Percentiles rank a stretch among this genome's conserved stretches.
Evolutionary conservation across 35 echinoderm and acorn worm species (phyloP).

Genomic region (Apostichopus japonicus): DNA sequence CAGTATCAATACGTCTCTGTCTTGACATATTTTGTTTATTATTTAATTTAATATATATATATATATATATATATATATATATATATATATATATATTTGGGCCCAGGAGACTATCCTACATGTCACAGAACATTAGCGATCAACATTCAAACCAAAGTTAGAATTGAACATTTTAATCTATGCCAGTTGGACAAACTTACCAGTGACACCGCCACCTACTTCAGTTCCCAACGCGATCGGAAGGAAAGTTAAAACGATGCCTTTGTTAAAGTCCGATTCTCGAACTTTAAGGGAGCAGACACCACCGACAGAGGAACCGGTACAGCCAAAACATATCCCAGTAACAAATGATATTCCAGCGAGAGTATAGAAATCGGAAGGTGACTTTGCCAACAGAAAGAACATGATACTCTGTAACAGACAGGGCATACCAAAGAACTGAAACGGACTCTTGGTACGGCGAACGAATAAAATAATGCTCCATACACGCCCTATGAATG

Average conservation of each 20-base stretch:
- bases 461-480: neutral
- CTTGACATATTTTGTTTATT: no score
- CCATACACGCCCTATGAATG: neutral
- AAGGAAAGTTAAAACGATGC: neutral
- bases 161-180: no score
- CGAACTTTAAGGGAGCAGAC: neutral
- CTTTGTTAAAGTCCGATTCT: neutral
- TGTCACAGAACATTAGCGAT: no score
- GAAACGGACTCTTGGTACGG: neutral
- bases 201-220: neutral
- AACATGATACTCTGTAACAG: neutral
- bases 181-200: neutral
- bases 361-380: neutral
- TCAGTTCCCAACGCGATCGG: neutral
- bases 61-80: no score
- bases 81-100: no score
- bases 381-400: neutral
- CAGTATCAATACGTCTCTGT: no score
- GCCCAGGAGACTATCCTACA: no score
- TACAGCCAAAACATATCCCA: slow-evolving; percentile 20
- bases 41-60: no score
- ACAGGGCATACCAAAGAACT: neutral
- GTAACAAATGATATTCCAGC: neutral
- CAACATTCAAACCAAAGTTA: no score
- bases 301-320: neutral